These are phyloP conservation scores for Cyprinodon tularosa DNA, from an alignment of 2,113 vertebrate genomes.

Conservation along the genomic window DNA sequence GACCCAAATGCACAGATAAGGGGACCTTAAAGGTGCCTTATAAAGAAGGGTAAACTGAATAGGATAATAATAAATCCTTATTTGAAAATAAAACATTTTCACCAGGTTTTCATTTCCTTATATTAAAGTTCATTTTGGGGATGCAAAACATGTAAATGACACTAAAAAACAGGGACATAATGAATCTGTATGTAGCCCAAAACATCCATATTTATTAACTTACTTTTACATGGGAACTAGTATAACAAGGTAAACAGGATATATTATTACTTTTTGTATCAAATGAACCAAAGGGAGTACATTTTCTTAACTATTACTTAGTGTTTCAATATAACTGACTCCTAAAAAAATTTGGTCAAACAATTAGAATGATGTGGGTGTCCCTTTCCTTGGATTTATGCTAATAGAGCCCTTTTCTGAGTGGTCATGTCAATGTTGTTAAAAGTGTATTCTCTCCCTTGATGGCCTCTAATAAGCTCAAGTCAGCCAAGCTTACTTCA, in stretches of 20 bases:
- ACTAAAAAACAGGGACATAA: too few species aligned
- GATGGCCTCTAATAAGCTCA: slow-evolving; percentile 77
- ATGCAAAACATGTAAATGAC: too few species aligned
- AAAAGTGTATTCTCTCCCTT: slow-evolving; percentile 71
- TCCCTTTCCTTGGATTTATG: slow-evolving; percentile 41
- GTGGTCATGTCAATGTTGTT: slow-evolving; percentile 59
- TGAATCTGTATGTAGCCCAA: too few species aligned
- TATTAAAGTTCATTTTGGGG: too few species aligned
- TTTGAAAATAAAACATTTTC: too few species aligned
- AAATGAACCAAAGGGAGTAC: slow-evolving; percentile 23
- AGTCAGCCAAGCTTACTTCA: slow-evolving; percentile 67
- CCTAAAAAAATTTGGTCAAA: slow-evolving; percentile 40
- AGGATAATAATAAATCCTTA: too few species aligned
- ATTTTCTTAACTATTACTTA: slow-evolving; percentile 6
- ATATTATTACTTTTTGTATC: slow-evolving; percentile 1
- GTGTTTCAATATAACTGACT: slow-evolving; percentile 51
- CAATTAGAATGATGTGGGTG: slow-evolving; percentile 36
- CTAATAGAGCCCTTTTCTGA: slow-evolving; percentile 51
- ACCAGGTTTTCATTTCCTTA: too few species aligned
- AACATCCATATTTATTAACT: slow-evolving; percentile 6
- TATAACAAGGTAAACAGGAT: slow-evolving; percentile 28
- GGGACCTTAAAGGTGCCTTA: too few species aligned
- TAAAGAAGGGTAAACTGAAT: not conserved
- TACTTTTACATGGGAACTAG: slow-evolving; percentile 27
- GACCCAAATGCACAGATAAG: too few species aligned